Base-by-base conservation (phyloP, 2,113 vertebrate species). In the Pomatorhinus ruficollis region DNA sequence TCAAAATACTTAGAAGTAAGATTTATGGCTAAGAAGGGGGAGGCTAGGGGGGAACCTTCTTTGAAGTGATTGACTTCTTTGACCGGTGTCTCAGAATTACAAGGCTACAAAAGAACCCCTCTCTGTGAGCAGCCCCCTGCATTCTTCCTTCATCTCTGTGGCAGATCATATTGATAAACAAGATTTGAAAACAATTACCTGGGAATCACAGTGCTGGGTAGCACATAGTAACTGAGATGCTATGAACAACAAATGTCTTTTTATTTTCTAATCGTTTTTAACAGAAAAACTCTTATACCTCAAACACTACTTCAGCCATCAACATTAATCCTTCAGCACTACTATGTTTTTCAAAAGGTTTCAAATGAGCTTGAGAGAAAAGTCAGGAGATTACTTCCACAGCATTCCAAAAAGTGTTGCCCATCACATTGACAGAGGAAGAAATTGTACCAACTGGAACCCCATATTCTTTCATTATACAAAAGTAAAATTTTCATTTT, bases 41-140 rank as follows among this genome's bases (percentile, higher is more conserved):
- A 49, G 50, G 35, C 22, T 40, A 23, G 54, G 40, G 31, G 61
- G 53, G 35, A 28, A 11, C 47, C 31, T 79, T 59, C 96, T 97
- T 97, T 97, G 96, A 97, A 97, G 91, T 57, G 15, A 90, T 68
- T 94, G 90, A 95, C 84, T 96, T 71, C 89, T 97, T 95, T 96
- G 95, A 97, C 81, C 22, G 0, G 42, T 42, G 61, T 54, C 82
- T 92, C 78, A 91, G 93, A 97, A 95, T 87, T 84, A 94, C 84
- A 90, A 85, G 53, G 74, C 81, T 96, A 95, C 96, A 94, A 94
- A 97, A 86, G 82, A 68, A 74, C 47, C 49, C 35, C 76, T 87
- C 83, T 94, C 93, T 82, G 91, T 53, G 85, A 94, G 94, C 84
- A 83, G 60, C 79, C 52, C 56, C 92, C 87, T 78, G 76, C 13